These are phyloP conservation scores for Eupithecia centaureata DNA, from an alignment of 2,888 invertebrate genomes.

Conservation along the genomic window DNA sequence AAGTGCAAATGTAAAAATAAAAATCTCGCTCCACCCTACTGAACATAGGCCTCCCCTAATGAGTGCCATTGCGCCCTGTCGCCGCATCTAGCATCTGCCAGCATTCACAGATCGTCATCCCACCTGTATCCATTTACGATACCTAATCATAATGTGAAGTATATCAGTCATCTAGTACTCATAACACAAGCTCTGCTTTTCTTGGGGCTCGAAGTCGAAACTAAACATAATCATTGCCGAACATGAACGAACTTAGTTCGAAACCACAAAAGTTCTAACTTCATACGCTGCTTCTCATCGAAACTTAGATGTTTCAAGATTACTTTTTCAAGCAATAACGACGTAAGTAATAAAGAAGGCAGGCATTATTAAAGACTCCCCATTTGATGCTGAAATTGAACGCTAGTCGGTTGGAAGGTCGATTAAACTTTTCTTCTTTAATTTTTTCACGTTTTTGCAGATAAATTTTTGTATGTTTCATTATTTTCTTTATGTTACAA, in stretches of 20 bases:
- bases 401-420: not conserved
- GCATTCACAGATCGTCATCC: too few relatives aligned
- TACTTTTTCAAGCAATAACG: conserved; percentile 3
- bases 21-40: too few relatives aligned
- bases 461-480: not conserved
- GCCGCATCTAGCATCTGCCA: too few relatives aligned
- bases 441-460: not conserved
- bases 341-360: not conserved
- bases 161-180: too few relatives aligned
- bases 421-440: not conserved
- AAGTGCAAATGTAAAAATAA: too few relatives aligned
- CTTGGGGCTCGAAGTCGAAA: too few relatives aligned
- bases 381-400: not conserved
- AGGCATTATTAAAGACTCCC: not conserved
- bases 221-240: not conserved
- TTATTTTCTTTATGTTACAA: not conserved
- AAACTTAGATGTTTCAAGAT: conserved; percentile 2
- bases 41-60: too few relatives aligned
- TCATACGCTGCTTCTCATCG: not conserved
- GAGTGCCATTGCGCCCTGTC: too few relatives aligned
- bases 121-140: too few relatives aligned
- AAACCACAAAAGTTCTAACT: conserved; percentile 9
- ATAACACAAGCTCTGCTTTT: too few relatives aligned
- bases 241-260: not conserved
- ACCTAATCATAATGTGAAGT: too few relatives aligned